Evolutionary conservation across 2,888 invertebrate genomes (phyloP), one percentile per base, ranked within the genome.

Genomic region (Ametastegia equiseti): DNA sequence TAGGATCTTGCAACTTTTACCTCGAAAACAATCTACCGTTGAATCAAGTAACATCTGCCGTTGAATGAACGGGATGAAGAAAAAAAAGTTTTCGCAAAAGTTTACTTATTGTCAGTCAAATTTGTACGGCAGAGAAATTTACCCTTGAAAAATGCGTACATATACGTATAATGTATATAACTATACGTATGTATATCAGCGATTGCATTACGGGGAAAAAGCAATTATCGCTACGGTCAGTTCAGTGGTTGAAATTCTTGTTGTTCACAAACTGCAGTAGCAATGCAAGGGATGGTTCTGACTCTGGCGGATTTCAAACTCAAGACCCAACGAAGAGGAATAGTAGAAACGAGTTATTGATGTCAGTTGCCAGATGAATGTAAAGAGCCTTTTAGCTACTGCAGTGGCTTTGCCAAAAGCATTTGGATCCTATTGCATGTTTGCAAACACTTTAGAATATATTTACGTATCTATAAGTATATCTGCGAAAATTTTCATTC

Each of bases 301-400:
- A 77, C 57, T 77, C 73, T 19, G 11, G 83, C 65, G 79, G 81
- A 45, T 42, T 81, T 54, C 80, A 75, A 82, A 83, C 82, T 80
- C 80, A 82, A 78, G 79, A 50, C 84, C 84, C 81, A 83, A n/a
- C n/a, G n/a, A n/a, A n/a, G n/a, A n/a, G n/a, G n/a, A 78, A 83
- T 82, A 81, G 81, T 82, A 83, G 83, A 83, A 83, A 84, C 83
- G 84, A 86, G 87, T 84, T 82, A 42, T 81, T 83, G 84, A 85
- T 87, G 86, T 86, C 87, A 84, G 82, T 84, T 83, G 84, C 85
- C 84, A 84, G 87, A 83, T 83, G 83, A 85, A 83, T 84, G 87
- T 86, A 86, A 87, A 86, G 86, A 87, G 80, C 83, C 82, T 85
- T 84, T 86, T 85, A 84, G 39, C 75, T 45, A 42, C 69, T 23